A percentile compares a stretch with the other conserved stretches of the same genome.
Conservation (phyloP, 2,113 vertebrate genomes). For the Corynorhinus townsendii region DNA sequence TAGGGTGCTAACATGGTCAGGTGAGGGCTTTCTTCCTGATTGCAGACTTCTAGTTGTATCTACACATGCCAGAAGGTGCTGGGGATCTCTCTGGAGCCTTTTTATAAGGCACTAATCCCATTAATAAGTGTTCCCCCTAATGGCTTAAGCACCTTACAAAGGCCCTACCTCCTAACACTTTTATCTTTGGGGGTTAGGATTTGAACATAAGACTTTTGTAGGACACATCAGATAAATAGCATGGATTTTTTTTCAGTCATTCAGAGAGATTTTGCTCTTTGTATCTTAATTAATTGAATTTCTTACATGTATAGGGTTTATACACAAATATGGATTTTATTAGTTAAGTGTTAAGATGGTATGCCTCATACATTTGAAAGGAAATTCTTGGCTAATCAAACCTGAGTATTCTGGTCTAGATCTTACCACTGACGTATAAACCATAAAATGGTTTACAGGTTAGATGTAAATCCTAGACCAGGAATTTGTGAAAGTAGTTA, state of each 20-base stretch:
- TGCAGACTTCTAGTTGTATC: neutral
- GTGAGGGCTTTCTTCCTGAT: neutral
- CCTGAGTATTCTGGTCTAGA: neutral
- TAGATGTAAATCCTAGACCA: neutral
- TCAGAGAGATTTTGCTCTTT: constrained; percentile 5
- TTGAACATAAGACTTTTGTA: neutral
- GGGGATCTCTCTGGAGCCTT: neutral
- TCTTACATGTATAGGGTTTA: neutral
- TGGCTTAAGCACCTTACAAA: neutral
- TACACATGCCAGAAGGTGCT: neutral
- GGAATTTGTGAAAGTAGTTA: neutral
- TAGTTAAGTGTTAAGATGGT: neutral
- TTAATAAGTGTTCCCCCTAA: neutral
- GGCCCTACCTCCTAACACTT: neutral
- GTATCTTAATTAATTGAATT: constrained; percentile 25
- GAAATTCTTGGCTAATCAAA: constrained; percentile 2
- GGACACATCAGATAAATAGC: neutral
- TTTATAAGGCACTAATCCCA: neutral
- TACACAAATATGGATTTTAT: constrained; percentile 35
- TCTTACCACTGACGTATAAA: neutral
- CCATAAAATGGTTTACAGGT: neutral
- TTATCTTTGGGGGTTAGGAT: neutral
- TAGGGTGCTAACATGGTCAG: neutral
- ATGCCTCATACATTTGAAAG: neutral
- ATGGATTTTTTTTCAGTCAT: constrained; percentile 2